phyloP scores from a whole-genome alignment of 2,113 vertebrate species.

The Callopanchax toddi region DNA sequence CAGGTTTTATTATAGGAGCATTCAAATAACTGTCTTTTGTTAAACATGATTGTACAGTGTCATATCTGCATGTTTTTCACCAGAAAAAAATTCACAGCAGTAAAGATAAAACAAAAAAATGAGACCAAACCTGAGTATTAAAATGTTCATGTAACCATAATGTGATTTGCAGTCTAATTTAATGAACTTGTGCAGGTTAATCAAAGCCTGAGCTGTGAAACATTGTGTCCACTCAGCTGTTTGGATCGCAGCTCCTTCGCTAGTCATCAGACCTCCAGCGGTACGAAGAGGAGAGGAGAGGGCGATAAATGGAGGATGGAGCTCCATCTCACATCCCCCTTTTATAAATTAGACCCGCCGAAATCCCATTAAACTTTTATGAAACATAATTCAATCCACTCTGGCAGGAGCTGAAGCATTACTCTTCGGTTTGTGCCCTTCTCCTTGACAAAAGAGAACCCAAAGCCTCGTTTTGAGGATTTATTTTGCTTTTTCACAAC shows the following conservation, averaged over 20 bases:
- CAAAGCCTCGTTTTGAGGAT: slow-evolving; percentile 27
- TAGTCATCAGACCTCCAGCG: slow-evolving; percentile 32
- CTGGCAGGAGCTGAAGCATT: slow-evolving; percentile 51
- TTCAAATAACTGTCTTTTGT: no score
- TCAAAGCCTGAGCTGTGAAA: slow-evolving; percentile 51
- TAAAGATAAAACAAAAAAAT: neutral
- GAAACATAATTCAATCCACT: slow-evolving; percentile 65
- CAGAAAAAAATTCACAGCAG: neutral
- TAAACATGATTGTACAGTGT: no score
- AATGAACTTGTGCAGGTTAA: slow-evolving; percentile 20
- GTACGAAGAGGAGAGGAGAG: slow-evolving; percentile 18
- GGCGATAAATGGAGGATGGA: slow-evolving; percentile 37
- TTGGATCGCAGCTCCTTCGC: slow-evolving; percentile 30
- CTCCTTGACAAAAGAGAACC: slow-evolving; percentile 53
- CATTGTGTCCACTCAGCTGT: slow-evolving; percentile 64
- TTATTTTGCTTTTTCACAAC: slow-evolving; percentile 17
- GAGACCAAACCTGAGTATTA: slow-evolving; percentile 9
- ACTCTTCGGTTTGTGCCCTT: slow-evolving; percentile 52
- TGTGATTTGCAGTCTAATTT: slow-evolving; percentile 44
- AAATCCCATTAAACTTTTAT: slow-evolving; percentile 76
- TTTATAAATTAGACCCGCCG: slow-evolving; percentile 60
- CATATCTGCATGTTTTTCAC: no score
- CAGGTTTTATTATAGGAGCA: no score
- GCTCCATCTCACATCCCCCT: slow-evolving; percentile 36
- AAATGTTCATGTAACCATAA: slow-evolving; percentile 21